phyloP scores from a whole-genome alignment of 2,113 vertebrate genomes.

The Periophthalmus modestus region DNA sequence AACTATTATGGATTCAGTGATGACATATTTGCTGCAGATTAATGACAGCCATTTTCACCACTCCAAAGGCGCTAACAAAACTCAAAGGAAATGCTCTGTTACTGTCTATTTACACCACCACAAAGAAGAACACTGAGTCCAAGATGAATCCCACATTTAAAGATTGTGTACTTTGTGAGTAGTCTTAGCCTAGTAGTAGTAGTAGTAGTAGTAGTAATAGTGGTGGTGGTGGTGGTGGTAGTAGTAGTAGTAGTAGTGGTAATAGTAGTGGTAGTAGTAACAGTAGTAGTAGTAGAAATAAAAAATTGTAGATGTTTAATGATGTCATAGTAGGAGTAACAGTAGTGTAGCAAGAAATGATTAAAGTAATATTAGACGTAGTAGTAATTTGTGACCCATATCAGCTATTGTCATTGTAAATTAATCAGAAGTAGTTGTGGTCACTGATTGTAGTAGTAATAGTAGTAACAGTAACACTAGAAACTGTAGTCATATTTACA shows the following conservation, averaged over 20 bases:
- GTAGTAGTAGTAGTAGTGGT: not conserved
- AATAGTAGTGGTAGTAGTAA: not conserved
- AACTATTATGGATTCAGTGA: slow-evolving; percentile 61
- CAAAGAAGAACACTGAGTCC: not conserved
- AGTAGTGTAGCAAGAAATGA: not conserved
- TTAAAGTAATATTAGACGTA: too few relatives aligned
- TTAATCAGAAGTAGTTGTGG: too few relatives aligned
- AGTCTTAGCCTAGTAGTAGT: slow-evolving; percentile 4
- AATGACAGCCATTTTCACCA: slow-evolving; percentile 47
- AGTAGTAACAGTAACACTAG: too few relatives aligned
- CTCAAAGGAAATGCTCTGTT: slow-evolving; percentile 36
- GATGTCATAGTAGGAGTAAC: slow-evolving; percentile 29
- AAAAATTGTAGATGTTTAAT: too few relatives aligned
- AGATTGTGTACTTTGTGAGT: not conserved
- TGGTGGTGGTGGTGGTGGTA: not conserved
- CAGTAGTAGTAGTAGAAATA: not conserved
- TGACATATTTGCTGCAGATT: slow-evolving; percentile 44
- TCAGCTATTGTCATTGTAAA: too few relatives aligned
- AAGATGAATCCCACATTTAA: not conserved
- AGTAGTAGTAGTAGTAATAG: not conserved
- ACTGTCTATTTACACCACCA: not conserved
- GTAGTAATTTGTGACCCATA: too few relatives aligned
- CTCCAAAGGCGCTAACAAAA: slow-evolving; percentile 19
- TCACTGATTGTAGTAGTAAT: too few relatives aligned
- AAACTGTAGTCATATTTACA: too few relatives aligned